Percentiles rank a stretch among this genome's conserved stretches.
phyloP scores from a whole-genome alignment of 2,113 vertebrate species.

The Poeciliopsis retropinna region DNA sequence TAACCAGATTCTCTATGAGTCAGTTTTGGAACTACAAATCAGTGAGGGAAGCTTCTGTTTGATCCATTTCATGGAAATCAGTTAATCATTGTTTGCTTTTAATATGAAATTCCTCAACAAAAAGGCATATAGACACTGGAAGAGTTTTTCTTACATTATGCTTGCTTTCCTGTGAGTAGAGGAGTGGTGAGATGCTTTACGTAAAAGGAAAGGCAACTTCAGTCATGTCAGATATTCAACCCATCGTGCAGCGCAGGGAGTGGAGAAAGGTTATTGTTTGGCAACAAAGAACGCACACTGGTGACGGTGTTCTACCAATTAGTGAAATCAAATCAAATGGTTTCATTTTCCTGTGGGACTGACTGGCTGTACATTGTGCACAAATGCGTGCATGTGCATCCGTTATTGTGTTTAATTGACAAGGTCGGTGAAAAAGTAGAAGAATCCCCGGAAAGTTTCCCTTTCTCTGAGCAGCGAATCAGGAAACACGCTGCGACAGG shows the following conservation, averaged over 20 bases:
- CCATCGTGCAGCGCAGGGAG: not conserved
- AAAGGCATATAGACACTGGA: not conserved
- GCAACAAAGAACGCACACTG: conserved; percentile 8
- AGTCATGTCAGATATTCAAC: conserved; percentile 27
- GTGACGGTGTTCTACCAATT: conserved; percentile 21
- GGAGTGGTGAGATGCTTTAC: not conserved
- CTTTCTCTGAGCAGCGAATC: conserved; percentile 47
- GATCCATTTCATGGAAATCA: too few relatives aligned
- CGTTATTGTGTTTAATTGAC: conserved; percentile 26
- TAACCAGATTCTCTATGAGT: too few relatives aligned
- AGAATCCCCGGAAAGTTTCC: conserved; percentile 71
- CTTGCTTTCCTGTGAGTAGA: not conserved
- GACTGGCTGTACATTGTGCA: conserved; percentile 9
- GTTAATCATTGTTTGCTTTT: too few relatives aligned
- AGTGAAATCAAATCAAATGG: conserved; percentile 28
- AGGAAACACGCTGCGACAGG: conserved; percentile 60
- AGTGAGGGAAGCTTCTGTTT: too few relatives aligned
- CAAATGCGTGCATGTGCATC: conserved; percentile 9
- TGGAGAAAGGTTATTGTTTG: conserved; percentile 28
- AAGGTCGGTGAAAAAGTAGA: conserved; percentile 34
- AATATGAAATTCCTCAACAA: not conserved
- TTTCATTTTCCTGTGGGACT: conserved; percentile 28
- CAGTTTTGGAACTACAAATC: too few relatives aligned
- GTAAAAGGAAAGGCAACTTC: conserved; percentile 21
- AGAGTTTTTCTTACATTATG: not conserved